Evolutionary conservation across 2,113 vertebrate genomes (phyloP), one percentile per base, ranked within the genome.

Genomic region (Perca schrenkii): DNA sequence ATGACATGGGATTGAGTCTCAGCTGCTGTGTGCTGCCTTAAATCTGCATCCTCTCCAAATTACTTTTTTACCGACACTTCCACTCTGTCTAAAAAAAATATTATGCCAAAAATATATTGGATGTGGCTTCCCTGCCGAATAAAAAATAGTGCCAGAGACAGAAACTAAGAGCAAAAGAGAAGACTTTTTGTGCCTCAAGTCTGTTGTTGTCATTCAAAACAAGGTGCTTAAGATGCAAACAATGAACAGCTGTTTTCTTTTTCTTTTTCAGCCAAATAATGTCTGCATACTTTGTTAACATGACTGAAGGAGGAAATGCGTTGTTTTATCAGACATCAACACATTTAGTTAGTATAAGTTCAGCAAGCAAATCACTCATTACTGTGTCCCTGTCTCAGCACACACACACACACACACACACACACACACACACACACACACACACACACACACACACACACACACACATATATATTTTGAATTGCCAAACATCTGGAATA

Each of bases 1-100:
- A 89, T 86, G 61, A 63, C 3, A 2, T 46, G 31, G 65, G 80
- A 68, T 80, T 83, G 63, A 65, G 57, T 79, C n/a, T 65, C 8
- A 8, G 31, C 50, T 69, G 36, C 67, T 53, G 17, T 40, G 15
- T 64, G 70, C n/a, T 31, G 28, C 78, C 21, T 54, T 74, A 65
- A 74, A 63, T 70, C 54, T 75, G 76, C 34, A 63, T 81, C 50
- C 16, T 53, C 10, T 57, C 25, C 11, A 78, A 72, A 82, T 82
- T 54, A 31, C 66, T 76, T 62, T 43, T 67, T 74, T 72, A 67
- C 46, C 22, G 14, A 12, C 53, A 71, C 46, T 63, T 15, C 50
- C 54, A 56, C 31, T 58, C 31, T 40, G 28, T 62, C 13, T 63
- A 50, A 50, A 80, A 71, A 72, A 34, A 83, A 83, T 62, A 52